Evolutionary conservation across 2,113 vertebrate genomes (phyloP), one percentile per base, ranked within the genome.

Genomic region (Forbesichthys agassizii): DNA sequence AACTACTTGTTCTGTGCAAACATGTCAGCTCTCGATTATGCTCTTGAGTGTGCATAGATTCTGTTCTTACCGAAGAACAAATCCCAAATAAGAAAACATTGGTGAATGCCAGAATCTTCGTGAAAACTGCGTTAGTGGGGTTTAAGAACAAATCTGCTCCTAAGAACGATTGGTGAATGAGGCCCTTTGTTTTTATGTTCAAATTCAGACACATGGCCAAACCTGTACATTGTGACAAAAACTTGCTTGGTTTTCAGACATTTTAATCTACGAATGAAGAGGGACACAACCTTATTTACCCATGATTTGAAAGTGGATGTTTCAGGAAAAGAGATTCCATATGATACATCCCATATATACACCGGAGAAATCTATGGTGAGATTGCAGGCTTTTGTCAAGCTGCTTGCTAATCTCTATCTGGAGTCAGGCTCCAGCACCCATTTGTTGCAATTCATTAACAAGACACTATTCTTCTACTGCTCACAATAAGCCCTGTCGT

Each of bases 291-390:
- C 63, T 89, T 99, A 80, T 99, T 99, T 83, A 88, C 95, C 82
- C 92, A 93, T 66, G 96, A 97, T 82, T 95, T 99, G 73, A 98
- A 96, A 87, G 84, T 99, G 86, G 96, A 98, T 57, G 87, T 95
- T 75, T 95, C 94, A 61, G 95, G 96, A 88, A 88, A 93, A 88
- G 89, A 95, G 70, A 75, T 92, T 77, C 91, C 94, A 76, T 98
- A 94, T 83, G 97, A 99, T 91, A 96, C 95, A 77, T 97, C 98
- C 81, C 97, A 99, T 83, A 96, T 99, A 92, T 99, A 99, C 90
- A 96, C 95, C 70, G 98, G 98, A 86, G 95, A 98, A 86, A 93
- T 99, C 84, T 96, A 95, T 75, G 96, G 97, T 98, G 88, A 95
- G 94, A 27, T 13, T 10, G 0, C 33, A 9, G 0, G 0, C 33